Evolutionary conservation across 1,140 invertebrate genomes (phyloP).

Genomic region (Cataglyphis hispanica): DNA sequence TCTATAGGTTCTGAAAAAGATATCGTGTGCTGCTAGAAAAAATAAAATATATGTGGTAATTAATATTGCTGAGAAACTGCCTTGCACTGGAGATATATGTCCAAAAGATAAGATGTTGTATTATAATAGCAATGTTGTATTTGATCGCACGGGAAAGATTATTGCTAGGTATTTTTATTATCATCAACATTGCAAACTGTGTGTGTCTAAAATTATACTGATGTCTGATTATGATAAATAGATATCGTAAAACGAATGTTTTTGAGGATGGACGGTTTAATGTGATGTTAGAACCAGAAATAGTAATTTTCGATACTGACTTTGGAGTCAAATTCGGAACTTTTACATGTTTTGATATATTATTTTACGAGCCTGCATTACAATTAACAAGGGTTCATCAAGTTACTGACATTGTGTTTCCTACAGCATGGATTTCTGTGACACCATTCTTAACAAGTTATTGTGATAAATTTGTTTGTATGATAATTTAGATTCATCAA

Average conservation of each 20-base stretch:
- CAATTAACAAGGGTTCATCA: conserved; percentile 86
- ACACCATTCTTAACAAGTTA: conserved; percentile 89
- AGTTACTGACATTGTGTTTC: conserved; percentile 90
- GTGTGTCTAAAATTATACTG: not conserved
- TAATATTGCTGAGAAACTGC: conserved; percentile 90
- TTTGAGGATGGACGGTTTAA: conserved; percentile 88
- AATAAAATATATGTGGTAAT: conserved; percentile 89
- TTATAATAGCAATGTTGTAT: conserved; percentile 93
- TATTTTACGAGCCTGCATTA: conserved; percentile 89
- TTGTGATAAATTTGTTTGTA: not conserved
- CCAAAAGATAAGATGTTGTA: conserved; percentile 83
- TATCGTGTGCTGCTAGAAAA: conserved; percentile 88
- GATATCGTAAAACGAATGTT: conserved; percentile 92
- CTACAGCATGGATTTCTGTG: conserved; percentile 92
- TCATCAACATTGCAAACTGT: not conserved
- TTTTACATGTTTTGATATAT: conserved; percentile 92
- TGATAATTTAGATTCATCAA: not conserved
- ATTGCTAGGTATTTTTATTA: conserved; percentile 83
- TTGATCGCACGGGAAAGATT: conserved; percentile 89
- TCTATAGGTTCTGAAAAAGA: conserved; percentile 80
- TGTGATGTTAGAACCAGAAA: conserved; percentile 85
- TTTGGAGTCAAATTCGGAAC: conserved; percentile 94
- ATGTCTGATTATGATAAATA: conserved; percentile 34
- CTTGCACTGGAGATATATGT: conserved; percentile 84
- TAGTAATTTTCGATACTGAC: conserved; percentile 91